Evolutionary conservation across 2,797 vertebrate species (phyloP).

Genomic region (Thaleichthys pacificus): DNA sequence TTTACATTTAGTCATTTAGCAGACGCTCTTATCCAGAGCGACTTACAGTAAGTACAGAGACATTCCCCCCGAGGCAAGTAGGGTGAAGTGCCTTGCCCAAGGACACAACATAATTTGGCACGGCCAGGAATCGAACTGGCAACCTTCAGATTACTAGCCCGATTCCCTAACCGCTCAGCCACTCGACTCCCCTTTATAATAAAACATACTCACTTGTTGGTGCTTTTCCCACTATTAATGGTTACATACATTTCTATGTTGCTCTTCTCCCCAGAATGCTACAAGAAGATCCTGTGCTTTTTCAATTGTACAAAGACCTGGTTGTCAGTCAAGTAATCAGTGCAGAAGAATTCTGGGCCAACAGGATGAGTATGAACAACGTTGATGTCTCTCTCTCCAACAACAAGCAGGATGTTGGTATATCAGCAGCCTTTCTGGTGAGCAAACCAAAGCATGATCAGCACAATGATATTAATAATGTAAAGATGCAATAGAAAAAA

Average conservation of each 20-base stretch:
- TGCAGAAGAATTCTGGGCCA: constrained; percentile 99
- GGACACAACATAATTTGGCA: too few species aligned
- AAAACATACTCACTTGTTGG: neutral
- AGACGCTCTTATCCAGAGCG: too few species aligned
- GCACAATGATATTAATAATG: neutral
- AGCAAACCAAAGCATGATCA: constrained; percentile 30
- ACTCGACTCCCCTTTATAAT: too few species aligned
- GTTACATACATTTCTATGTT: too few species aligned
- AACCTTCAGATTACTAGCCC: too few species aligned
- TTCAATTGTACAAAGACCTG: constrained; percentile 98
- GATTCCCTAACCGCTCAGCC: too few species aligned
- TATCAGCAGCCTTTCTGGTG: constrained; percentile 98
- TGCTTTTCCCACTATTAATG: neutral
- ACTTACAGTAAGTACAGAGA: too few species aligned
- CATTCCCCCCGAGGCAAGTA: too few species aligned
- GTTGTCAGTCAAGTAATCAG: constrained; percentile 98
- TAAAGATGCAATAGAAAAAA: neutral
- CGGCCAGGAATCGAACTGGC: too few species aligned
- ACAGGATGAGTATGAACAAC: constrained; percentile 86
- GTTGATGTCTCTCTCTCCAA: constrained; percentile 76
- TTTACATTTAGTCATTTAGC: too few species aligned
- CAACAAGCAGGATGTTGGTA: constrained; percentile 95
- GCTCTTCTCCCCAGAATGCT: constrained; percentile 83
- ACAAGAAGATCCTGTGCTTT: constrained; percentile 97
- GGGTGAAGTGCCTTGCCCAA: too few species aligned